These are phyloP conservation scores for Xiphophorus maculatus DNA, from an alignment of 2,113 vertebrate species.

Conservation along the genomic window DNA sequence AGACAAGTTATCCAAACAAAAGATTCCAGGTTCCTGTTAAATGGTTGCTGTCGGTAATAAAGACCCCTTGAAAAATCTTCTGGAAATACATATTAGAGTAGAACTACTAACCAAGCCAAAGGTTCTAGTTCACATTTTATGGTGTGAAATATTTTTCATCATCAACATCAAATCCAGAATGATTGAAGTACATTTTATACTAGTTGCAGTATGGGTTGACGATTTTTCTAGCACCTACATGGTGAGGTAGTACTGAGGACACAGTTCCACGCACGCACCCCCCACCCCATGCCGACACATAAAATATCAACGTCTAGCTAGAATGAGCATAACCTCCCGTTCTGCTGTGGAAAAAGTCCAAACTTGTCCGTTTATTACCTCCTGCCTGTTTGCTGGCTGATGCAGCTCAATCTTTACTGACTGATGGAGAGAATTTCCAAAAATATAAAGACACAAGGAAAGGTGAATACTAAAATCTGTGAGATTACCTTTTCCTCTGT, in stretches of 20 bases:
- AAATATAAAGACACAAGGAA: background rate
- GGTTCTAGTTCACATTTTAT: too few species aligned
- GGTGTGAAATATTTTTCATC: too few species aligned
- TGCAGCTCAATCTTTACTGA: background rate
- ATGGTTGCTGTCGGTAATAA: background rate
- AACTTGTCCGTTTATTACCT: background rate
- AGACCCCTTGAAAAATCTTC: background rate
- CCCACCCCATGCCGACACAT: too few species aligned
- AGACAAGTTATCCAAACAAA: background rate
- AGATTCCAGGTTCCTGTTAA: background rate
- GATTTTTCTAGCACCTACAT: background rate
- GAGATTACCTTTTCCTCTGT: slow-evolving; percentile 59
- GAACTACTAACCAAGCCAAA: too few species aligned
- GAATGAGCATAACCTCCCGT: background rate
- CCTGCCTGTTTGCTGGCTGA: too few species aligned
- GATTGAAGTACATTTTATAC: background rate
- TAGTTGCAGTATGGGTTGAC: background rate
- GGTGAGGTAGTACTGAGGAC: too few species aligned
- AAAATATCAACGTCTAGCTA: too few species aligned
- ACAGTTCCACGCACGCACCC: too few species aligned
- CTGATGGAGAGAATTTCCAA: background rate
- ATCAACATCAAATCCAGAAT: too few species aligned
- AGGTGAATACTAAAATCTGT: slow-evolving; percentile 17
- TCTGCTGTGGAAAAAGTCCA: background rate
- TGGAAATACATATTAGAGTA: too few species aligned